Evolutionary conservation across 2,797 vertebrate genomes (phyloP), one percentile per base, ranked within the genome.

Genomic region (Salmo trutta): DNA sequence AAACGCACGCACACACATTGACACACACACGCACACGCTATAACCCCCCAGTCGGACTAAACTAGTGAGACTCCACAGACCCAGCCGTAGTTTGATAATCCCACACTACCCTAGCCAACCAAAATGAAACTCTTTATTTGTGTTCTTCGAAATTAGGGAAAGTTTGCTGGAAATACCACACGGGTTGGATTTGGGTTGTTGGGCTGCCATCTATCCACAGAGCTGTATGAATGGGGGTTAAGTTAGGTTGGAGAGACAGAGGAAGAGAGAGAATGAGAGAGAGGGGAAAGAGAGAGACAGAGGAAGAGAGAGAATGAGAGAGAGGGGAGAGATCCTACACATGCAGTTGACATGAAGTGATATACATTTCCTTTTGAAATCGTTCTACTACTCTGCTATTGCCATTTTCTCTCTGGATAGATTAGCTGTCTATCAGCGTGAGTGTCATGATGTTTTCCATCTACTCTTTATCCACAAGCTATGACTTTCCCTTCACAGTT

Each of bases 61-160:
- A 75, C 21, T 53, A 73, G 54, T 59, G 31, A 81, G 76, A 79
- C 71, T 68, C 68, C 76, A 72, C 78, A 81, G 65, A 78, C 83
- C 83, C 77, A 66, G 75, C 80, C 75, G 21, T 54, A 21, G 72
- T 73, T 81, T 77, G 29, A 75, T 72, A 80, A 82, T 83, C 79
- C 68, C 74, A 77, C 85, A 36, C 67, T 65, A 76, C 74, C 66
- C 76, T n/a, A 17, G 77, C 81, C 85, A 70, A 79, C 73, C 80
- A 71, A 83, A 84, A 83, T 78, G 70, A 77, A 62, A 51, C 69
- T 75, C 83, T 52, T 68, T 79, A 78, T 87, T 87, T 89, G 77
- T 84, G 73, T 75, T 83, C 36, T 67, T 74, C 54, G 56, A 85
- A 83, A 83, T 81, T 15, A 80, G 64, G 82, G 75, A 74, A 83